phyloP scores from a whole-genome alignment of 2,113 vertebrate genomes.

The Phyllostomus discolor region DNA sequence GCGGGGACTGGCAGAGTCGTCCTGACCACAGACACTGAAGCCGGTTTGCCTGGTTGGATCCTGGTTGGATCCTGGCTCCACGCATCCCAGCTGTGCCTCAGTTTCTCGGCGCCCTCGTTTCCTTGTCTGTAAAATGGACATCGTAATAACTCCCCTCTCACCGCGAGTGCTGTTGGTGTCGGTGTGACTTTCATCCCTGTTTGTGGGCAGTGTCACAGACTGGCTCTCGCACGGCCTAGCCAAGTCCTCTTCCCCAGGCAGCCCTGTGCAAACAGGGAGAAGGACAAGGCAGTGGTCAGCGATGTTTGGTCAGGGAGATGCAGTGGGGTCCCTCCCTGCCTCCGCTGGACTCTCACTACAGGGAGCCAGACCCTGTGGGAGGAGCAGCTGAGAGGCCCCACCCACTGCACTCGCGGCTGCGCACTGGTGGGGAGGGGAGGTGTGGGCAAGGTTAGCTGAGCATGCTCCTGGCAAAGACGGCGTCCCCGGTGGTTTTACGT shows the following conservation, averaged over 20 bases:
- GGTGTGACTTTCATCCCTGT: neutral
- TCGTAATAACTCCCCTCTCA: neutral
- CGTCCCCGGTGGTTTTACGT: rapidly evolving
- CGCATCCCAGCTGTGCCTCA: neutral
- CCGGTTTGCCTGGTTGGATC: neutral
- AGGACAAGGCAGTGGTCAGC: neutral
- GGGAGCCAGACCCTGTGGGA: neutral
- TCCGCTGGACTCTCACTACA: neutral
- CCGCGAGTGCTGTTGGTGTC: neutral
- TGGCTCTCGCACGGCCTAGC: neutral
- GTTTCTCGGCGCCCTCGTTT: neutral
- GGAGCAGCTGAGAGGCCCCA: rapidly evolving
- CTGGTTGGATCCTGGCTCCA: neutral
- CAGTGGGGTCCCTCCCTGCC: rapidly evolving
- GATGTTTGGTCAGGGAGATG: neutral
- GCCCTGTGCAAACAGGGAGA: neutral
- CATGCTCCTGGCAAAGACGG: neutral
- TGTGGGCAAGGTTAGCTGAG: neutral
- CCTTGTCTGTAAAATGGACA: neutral
- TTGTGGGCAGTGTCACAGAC: neutral
- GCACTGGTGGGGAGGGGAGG: rapidly evolving
- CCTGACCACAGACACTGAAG: neutral
- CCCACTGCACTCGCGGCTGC: neutral
- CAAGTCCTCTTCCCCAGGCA: neutral
- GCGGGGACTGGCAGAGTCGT: neutral